Evolutionary conservation across 2,888 invertebrate species (phyloP).

Genomic region (Coronaproctus castanopsis): DNA sequence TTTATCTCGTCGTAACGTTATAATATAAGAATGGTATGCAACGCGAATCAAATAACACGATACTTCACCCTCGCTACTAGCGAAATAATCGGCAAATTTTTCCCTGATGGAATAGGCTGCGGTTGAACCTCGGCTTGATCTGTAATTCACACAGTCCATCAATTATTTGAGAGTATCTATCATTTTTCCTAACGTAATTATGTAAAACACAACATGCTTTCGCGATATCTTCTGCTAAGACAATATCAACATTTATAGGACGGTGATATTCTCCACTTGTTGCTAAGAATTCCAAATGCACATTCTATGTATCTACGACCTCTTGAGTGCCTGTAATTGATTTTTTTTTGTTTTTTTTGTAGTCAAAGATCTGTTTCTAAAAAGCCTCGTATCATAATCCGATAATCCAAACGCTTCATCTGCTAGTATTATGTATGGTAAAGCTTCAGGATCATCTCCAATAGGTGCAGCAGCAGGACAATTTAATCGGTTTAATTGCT

Average conservation of each 20-base stretch:
- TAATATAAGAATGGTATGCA: not conserved
- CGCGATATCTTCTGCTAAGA: constrained; percentile 9
- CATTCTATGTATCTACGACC: constrained; percentile 20
- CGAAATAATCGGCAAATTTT: constrained; percentile 3
- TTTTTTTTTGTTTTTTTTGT: constrained; percentile 15
- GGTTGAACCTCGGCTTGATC: constrained; percentile 3
- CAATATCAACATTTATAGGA: constrained; percentile 12
- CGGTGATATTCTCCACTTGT: constrained; percentile 16
- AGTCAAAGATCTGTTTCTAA: constrained; percentile 14
- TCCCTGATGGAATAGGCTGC: constrained; percentile 5
- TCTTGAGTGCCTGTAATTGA: no score
- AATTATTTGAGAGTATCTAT: constrained; percentile 9
- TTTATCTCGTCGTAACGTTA: not conserved
- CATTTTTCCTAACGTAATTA: constrained; percentile 12
- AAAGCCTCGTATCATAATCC: constrained; percentile 15
- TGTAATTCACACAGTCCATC: constrained; percentile 1
- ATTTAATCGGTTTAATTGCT: constrained; percentile 6
- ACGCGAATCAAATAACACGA: not conserved
- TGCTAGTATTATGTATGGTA: constrained; percentile 13
- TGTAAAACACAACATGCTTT: constrained; percentile 9
- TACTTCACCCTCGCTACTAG: constrained; percentile 4
- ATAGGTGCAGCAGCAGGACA: constrained; percentile 3
- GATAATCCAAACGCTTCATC: constrained; percentile 17
- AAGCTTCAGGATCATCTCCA: constrained; percentile 4
- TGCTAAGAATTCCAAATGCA: constrained; percentile 18